Evolutionary conservation across 2,888 invertebrate genomes (phyloP).

Genomic region (Apotomis capreana): DNA sequence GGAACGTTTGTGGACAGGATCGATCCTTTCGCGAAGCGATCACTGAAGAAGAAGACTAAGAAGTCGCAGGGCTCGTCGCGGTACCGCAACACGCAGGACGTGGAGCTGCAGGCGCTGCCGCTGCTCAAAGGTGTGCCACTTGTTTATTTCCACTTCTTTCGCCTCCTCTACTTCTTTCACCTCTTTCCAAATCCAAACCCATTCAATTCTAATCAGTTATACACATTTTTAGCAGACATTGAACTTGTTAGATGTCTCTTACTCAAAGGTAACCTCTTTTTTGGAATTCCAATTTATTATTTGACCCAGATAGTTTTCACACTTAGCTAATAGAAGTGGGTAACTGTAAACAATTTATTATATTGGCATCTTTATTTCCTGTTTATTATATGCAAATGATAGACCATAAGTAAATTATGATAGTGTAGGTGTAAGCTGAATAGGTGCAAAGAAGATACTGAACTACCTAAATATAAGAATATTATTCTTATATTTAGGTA

Average conservation of each 20-base stretch:
- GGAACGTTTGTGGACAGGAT: conserved; percentile 99
- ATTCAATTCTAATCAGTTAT: conserved; percentile 10
- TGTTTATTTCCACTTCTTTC: conserved; percentile 32
- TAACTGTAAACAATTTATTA: conserved; percentile 1
- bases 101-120: conserved; percentile 97
- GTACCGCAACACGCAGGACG: conserved; percentile 98
- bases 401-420: conserved; percentile 7
- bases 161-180: conserved; percentile 37
- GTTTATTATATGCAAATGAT: conserved; percentile 5
- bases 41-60: conserved; percentile 98
- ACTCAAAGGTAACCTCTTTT: conserved; percentile 11
- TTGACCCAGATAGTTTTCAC: neutral
- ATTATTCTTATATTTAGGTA: too few species aligned
- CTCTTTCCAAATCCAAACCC: conserved; percentile 3
- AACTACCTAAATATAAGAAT: neutral
- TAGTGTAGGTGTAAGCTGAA: neutral
- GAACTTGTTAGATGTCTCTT: conserved; percentile 18
- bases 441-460: neutral
- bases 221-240: neutral
- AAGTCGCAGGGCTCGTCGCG: conserved; percentile 99
- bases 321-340: neutral
- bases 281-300: conserved; percentile 6
- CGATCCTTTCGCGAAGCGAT: conserved; percentile 99
- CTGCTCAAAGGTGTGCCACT: conserved; percentile 94
- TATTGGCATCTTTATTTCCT: conserved; percentile 16